Base-by-base conservation (phyloP, 2,888 invertebrate species). In the Nebria salina region DNA sequence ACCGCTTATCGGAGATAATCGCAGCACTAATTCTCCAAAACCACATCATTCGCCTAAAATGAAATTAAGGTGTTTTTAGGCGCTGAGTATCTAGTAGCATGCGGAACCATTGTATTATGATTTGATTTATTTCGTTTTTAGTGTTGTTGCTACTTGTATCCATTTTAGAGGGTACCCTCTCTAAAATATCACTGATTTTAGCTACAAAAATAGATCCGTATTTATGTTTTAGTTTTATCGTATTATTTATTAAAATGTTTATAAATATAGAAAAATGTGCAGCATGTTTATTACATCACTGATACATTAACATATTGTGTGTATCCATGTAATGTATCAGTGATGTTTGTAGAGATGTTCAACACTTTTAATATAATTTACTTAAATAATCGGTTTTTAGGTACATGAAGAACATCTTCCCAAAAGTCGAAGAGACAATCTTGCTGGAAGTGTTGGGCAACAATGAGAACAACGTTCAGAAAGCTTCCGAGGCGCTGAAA, bases 401-500 rank as follows among this genome's bases (percentile, higher is more conserved):
- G 90, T 97, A 97, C 89, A 91, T 97, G 90, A 97, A 97, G 89
- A 96, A 95, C 86, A 93, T 97, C 85, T 97, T 97, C 88, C 96
- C 97, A 0, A 94, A 96, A 89, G 97, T 95, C 0, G 97, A 97
- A 86, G 97, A 97, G 88, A 96, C 95, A 26, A 88, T 97, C 70
- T 93, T 97, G 43, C 90, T 97, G 77, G 97, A 97, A 85, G 91
- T 96, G 68, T 89, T 97, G 76, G 94, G 95, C 75, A 95, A 94
- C 88, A 94, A 95, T 85, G 97, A 97, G 85, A 97, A 97, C 88
- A 97, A 97, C 88, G 97, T 97, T 7, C 96, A 96, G 87, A 95
- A 94, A 85, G 95, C 97, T 0, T 95, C 96, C 9, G 96, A 97
- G 85, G 93, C 93, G 84, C 90, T 97, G 11, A 90, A 94, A 65